These are phyloP conservation scores for Dione vanillae DNA, from an alignment of 2,888 invertebrate genomes.

Conservation along the genomic window DNA sequence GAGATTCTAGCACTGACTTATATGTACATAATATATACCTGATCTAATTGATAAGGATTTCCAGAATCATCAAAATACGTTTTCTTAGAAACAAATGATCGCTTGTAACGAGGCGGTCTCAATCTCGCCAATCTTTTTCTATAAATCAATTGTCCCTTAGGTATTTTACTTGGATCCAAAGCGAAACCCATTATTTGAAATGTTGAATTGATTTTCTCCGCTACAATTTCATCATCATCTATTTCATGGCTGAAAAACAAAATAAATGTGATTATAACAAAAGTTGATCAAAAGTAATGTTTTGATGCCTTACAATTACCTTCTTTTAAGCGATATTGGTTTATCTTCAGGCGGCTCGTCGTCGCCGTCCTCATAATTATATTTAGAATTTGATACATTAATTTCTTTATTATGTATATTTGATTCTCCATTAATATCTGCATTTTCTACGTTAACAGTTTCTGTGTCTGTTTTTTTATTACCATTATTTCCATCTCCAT, in stretches of 20 bases:
- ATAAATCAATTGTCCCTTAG: slow-evolving; percentile 86
- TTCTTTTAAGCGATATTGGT: slow-evolving; percentile 80
- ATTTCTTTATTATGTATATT: slow-evolving; percentile 28
- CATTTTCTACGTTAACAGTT: slow-evolving; percentile 3
- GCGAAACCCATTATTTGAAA: slow-evolving; percentile 87
- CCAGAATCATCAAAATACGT: slow-evolving; percentile 88
- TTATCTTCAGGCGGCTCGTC: slow-evolving; percentile 83
- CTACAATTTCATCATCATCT: slow-evolving; percentile 74
- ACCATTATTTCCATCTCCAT: slow-evolving; percentile 56
- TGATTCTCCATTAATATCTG: slow-evolving; percentile 14
- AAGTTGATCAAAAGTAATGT: not conserved
- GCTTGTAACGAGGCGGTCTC: slow-evolving; percentile 73
- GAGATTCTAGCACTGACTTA: no score
- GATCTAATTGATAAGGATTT: slow-evolving; percentile 71
- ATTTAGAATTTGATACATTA: slow-evolving; percentile 41
- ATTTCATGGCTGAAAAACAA: slow-evolving; percentile 81
- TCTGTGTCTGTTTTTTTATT: slow-evolving; percentile 45
- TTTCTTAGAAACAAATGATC: slow-evolving; percentile 75
- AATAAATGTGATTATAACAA: slow-evolving; percentile 24
- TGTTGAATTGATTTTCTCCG: slow-evolving; percentile 85
- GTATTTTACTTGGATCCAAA: slow-evolving; percentile 62
- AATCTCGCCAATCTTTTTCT: slow-evolving; percentile 86
- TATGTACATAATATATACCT: no score
- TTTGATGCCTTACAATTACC: slow-evolving; percentile 59
- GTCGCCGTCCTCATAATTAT: slow-evolving; percentile 66